Percentiles rank a stretch among this genome's conserved stretches.
Evolutionary conservation across 2,797 vertebrate genomes (phyloP).

Genomic region (Syngnathus rostellatus): DNA sequence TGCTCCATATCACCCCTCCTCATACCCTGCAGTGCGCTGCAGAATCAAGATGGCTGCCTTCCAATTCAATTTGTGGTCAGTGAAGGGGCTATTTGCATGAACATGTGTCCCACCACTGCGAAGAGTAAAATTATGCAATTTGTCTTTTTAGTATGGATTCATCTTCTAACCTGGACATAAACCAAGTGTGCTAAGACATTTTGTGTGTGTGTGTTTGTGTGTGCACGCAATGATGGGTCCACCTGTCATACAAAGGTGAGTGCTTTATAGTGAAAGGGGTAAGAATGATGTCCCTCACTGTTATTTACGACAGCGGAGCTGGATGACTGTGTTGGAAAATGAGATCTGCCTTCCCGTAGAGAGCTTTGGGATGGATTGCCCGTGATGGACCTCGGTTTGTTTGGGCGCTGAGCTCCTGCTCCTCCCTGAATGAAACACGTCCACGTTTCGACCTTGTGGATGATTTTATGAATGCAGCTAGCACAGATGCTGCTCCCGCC

Average conservation of each 20-base stretch:
- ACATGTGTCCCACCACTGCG: constrained; percentile 55
- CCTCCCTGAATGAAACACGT: not conserved
- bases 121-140: constrained; percentile 42
- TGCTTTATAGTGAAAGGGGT: not conserved
- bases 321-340: constrained; percentile 7
- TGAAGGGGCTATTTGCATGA: constrained; percentile 57
- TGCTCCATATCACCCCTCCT: constrained; percentile 17
- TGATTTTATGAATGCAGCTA: not conserved
- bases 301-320: constrained; percentile 3
- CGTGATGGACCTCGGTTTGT: constrained; percentile 1
- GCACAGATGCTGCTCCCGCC: not conserved
- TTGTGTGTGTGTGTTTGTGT: not conserved
- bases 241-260: constrained; percentile 1
- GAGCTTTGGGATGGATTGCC: constrained; percentile 1
- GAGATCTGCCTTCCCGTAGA: constrained; percentile 7
- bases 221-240: not conserved
- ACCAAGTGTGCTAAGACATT: too few species aligned
- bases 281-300: not conserved
- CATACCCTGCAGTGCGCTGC: constrained; percentile 25
- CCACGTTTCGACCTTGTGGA: not conserved
- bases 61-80: constrained; percentile 63
- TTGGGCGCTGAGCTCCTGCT: not conserved
- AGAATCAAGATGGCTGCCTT: constrained; percentile 57
- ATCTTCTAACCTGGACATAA: constrained; percentile 8
- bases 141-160: constrained; percentile 30